Evolutionary conservation across 2,888 invertebrate genomes (phyloP).

Genomic region (Oscheius onirici): DNA sequence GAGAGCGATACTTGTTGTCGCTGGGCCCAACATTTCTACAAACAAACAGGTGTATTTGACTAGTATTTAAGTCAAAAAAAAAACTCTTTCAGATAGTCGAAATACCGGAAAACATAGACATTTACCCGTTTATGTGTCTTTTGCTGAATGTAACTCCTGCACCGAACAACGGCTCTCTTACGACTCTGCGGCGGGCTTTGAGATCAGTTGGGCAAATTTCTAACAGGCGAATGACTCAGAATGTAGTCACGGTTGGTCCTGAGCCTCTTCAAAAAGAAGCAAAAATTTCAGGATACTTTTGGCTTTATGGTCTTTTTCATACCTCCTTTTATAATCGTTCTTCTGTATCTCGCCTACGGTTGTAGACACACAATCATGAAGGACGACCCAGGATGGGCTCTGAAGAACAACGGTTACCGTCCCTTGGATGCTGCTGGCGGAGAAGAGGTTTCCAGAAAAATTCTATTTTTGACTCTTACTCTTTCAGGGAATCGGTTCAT

Average conservation of each 20-base stretch:
- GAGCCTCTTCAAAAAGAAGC: not conserved
- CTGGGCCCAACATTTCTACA: conserved; percentile 76
- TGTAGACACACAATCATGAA: conserved; percentile 46
- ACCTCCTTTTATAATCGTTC: conserved; percentile 52
- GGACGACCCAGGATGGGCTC: conserved; percentile 32
- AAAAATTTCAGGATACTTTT: conserved; percentile 46
- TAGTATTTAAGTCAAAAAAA: not conserved
- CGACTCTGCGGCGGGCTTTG: conserved; percentile 41
- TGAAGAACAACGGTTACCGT: conserved; percentile 17
- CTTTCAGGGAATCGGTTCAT: not conserved
- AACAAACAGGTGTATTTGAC: not conserved
- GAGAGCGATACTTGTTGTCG: conserved; percentile 55
- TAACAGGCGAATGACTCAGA: conserved; percentile 26
- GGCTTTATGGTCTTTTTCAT: conserved; percentile 50
- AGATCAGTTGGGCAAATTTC: not conserved
- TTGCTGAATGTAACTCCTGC: conserved; percentile 76
- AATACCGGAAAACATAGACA: conserved; percentile 79
- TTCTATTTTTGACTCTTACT: not conserved
- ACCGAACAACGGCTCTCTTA: conserved; percentile 71
- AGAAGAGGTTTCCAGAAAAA: not conserved
- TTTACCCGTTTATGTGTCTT: conserved; percentile 79
- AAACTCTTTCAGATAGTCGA: conserved; percentile 60
- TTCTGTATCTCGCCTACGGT: conserved; percentile 49
- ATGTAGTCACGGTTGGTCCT: conserved; percentile 40
- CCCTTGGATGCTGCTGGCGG: conserved; percentile 1